Percentiles rank a stretch among this genome's conserved stretches.
phyloP scores from a whole-genome alignment of 2,113 vertebrate species.

The Daubentonia madagascariensis region DNA sequence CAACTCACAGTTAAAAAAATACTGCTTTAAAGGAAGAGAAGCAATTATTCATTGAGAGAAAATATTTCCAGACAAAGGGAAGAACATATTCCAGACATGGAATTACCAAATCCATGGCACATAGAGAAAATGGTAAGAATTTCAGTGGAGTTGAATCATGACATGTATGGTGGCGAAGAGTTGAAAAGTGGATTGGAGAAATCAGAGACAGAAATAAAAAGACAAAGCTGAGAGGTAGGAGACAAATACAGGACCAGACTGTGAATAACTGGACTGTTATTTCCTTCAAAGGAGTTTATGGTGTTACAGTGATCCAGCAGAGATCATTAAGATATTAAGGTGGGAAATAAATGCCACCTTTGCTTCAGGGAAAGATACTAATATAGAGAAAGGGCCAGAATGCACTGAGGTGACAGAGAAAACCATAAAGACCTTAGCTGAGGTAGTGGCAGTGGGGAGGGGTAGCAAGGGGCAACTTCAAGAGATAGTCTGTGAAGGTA shows the following conservation, averaged over 20 bases:
- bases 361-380: neutral
- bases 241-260: neutral
- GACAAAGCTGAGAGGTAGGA: neutral
- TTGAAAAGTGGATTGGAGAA: neutral
- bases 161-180: neutral
- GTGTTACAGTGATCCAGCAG: neutral
- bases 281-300: neutral
- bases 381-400: neutral
- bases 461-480: neutral
- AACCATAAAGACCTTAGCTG: neutral
- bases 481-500: neutral
- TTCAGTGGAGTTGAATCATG: neutral
- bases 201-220: neutral
- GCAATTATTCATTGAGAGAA: neutral
- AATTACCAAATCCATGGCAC: neutral
- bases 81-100: neutral
- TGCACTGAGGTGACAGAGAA: neutral
- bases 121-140: neutral
- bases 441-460: neutral
- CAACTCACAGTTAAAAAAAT: neutral
- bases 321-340: neutral
- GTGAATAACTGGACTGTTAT: neutral
- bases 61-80: conserved; percentile 1
- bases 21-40: neutral
- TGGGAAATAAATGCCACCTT: neutral